These are phyloP conservation scores for Leuciscus waleckii DNA, from an alignment of 2,797 vertebrate genomes.

Conservation along the genomic window DNA sequence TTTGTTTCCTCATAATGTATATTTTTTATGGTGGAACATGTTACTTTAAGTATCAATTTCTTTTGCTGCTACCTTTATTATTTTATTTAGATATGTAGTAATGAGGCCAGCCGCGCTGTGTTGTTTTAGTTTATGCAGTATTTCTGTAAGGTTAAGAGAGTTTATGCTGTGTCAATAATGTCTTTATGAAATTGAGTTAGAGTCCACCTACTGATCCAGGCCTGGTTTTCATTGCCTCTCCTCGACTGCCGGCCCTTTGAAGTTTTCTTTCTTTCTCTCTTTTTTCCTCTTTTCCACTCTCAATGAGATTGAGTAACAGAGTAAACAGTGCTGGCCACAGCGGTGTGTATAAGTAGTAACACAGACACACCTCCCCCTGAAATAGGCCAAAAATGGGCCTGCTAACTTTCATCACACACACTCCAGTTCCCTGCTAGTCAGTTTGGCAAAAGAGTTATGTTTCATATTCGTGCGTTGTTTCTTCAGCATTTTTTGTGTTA, in stretches of 20 bases:
- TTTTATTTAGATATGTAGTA: slow-evolving; percentile 17
- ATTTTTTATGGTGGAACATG: background rate
- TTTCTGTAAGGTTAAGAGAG: slow-evolving; percentile 42
- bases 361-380: slow-evolving; percentile 39
- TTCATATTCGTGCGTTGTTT: background rate
- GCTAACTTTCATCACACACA: slow-evolving; percentile 12
- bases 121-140: slow-evolving; percentile 49
- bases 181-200: slow-evolving; percentile 29
- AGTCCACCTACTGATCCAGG: slow-evolving; percentile 34
- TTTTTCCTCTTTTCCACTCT: slow-evolving; percentile 21
- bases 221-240: slow-evolving; percentile 29
- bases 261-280: slow-evolving; percentile 42
- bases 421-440: background rate
- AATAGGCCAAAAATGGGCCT: slow-evolving; percentile 29
- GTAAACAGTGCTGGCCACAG: slow-evolving; percentile 47
- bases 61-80: slow-evolving; percentile 20
- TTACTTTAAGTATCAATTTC: background rate
- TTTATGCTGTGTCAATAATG: slow-evolving; percentile 41
- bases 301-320: slow-evolving; percentile 57
- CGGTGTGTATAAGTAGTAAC: slow-evolving; percentile 50
- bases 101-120: slow-evolving; percentile 15
- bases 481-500: background rate
- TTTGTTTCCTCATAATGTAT: background rate
- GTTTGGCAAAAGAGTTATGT: background rate
- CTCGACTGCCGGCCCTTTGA: slow-evolving; percentile 24